Conservation (phyloP, 2,888 invertebrate species). For the Epirrhoe alternata region DNA sequence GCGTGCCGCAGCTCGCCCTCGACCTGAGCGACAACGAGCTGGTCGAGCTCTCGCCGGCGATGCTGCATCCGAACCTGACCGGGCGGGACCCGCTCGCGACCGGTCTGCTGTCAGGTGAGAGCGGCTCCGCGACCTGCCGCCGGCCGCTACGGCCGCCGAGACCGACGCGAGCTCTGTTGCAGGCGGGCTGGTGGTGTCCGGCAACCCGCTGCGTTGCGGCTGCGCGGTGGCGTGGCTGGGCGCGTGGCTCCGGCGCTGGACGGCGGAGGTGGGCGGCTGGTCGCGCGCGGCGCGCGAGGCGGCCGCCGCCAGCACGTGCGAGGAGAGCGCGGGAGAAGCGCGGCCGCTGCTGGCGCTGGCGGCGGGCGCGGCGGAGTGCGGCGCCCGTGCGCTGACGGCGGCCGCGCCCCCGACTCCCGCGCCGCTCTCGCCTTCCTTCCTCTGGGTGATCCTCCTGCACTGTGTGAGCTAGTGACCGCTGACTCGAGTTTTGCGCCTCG, state of each 20-base stretch:
- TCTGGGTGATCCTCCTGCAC: slow-evolving; percentile 47
- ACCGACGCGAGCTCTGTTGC: slow-evolving; percentile 40
- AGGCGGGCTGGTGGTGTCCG: slow-evolving; percentile 92
- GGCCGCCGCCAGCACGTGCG: slow-evolving; percentile 54
- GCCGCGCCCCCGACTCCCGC: slow-evolving; percentile 48
- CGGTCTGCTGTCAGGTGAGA: slow-evolving; percentile 89
- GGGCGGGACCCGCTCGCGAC: slow-evolving; percentile 93
- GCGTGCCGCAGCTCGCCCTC: slow-evolving; percentile 90
- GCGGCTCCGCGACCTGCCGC: neutral
- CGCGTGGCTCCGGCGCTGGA: slow-evolving; percentile 94
- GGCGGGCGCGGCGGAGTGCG: slow-evolving; percentile 90
- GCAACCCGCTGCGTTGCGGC: slow-evolving; percentile 92
- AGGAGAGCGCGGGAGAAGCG: slow-evolving; percentile 57
- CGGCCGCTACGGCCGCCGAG: too few relatives aligned
- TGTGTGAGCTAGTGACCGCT: slow-evolving; percentile 34
- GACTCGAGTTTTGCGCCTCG: neutral
- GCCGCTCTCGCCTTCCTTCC: slow-evolving; percentile 12
- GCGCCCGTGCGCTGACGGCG: slow-evolving; percentile 88
- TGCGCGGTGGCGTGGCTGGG: slow-evolving; percentile 94
- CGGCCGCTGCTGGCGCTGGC: slow-evolving; percentile 87
- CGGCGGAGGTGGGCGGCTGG: slow-evolving; percentile 91
- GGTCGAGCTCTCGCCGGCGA: slow-evolving; percentile 88
- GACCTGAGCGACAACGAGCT: slow-evolving; percentile 92
- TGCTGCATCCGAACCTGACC: slow-evolving; percentile 92
- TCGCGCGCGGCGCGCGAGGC: slow-evolving; percentile 56